phyloP scores from a whole-genome alignment of 1,140 invertebrate genomes.

The Platorchestia sp. region DNA sequence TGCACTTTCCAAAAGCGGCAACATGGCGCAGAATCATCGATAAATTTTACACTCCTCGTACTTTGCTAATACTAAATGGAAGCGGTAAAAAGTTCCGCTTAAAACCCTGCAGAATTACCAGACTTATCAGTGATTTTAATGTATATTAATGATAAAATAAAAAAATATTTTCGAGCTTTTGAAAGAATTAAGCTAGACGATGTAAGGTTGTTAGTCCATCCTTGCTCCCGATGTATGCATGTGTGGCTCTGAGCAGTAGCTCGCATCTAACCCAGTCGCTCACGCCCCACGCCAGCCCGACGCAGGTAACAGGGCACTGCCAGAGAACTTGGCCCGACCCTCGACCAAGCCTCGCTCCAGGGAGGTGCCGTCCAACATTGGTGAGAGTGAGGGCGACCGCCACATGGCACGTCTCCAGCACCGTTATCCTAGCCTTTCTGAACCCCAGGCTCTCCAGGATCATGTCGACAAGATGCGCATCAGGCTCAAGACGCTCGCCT shows the following conservation, averaged over 20 bases:
- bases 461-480: constrained; percentile 67
- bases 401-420: constrained; percentile 59
- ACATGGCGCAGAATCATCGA: no score
- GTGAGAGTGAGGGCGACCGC: constrained; percentile 61
- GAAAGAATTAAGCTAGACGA: neutral
- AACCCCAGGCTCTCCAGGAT: constrained; percentile 67
- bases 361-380: constrained; percentile 50
- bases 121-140: no score
- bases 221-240: neutral
- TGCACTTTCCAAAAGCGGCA: no score
- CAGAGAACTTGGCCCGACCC: constrained; percentile 49
- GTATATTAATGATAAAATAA: no score
- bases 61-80: neutral
- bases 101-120: no score
- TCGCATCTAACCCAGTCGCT: neutral
- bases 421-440: constrained; percentile 66
- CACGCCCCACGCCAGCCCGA: constrained; percentile 44
- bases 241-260: neutral
- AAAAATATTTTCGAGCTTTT: no score
- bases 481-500: constrained; percentile 65
- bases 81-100: neutral
- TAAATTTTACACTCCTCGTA: neutral
- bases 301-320: constrained; percentile 40
- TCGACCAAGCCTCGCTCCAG: constrained; percentile 18
- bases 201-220: neutral